These are phyloP conservation scores for Gymnoscelis rufifasciata DNA, from an alignment of 2,888 invertebrate species.

Conservation along the genomic window DNA sequence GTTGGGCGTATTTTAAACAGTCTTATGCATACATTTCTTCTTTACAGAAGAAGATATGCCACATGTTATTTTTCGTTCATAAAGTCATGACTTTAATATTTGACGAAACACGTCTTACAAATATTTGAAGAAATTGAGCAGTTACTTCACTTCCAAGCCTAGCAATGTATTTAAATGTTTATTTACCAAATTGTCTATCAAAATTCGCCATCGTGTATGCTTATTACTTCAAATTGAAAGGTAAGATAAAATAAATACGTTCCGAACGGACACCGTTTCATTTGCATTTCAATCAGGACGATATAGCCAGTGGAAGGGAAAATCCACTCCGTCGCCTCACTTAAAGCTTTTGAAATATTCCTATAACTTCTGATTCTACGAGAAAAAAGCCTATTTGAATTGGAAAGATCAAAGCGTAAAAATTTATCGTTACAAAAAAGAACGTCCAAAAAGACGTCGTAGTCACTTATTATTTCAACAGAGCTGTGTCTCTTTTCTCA, in stretches of 20 bases:
- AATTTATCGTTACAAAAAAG: conserved; percentile 73
- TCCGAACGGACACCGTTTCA: conserved; percentile 71
- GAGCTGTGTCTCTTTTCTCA: conserved; percentile 70
- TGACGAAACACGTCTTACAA: not conserved
- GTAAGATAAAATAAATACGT: conserved; percentile 68
- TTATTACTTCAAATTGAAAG: conserved; percentile 47
- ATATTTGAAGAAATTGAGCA: no score
- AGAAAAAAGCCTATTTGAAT: conserved; percentile 76
- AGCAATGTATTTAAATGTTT: no score
- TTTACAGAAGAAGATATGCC: not conserved
- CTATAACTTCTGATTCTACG: conserved; percentile 74
- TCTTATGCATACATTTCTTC: conserved; percentile 3
- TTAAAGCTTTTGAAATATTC: conserved; percentile 77
- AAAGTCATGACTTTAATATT: not conserved
- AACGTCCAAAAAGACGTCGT: conserved; percentile 71
- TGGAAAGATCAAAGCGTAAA: conserved; percentile 77
- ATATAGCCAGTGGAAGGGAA: conserved; percentile 74
- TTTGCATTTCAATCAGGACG: conserved; percentile 77
- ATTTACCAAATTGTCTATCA: not conserved
- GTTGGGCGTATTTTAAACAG: conserved; percentile 16
- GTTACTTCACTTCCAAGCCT: no score
- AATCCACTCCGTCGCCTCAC: conserved; percentile 74
- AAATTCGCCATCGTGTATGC: conserved; percentile 24
- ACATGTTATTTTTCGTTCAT: not conserved
- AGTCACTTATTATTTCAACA: conserved; percentile 77